A percentile compares a stretch with the other conserved stretches of the same genome.
Conservation (phyloP, 2,888 invertebrate species). For the Drosophila neotestacea region DNA sequence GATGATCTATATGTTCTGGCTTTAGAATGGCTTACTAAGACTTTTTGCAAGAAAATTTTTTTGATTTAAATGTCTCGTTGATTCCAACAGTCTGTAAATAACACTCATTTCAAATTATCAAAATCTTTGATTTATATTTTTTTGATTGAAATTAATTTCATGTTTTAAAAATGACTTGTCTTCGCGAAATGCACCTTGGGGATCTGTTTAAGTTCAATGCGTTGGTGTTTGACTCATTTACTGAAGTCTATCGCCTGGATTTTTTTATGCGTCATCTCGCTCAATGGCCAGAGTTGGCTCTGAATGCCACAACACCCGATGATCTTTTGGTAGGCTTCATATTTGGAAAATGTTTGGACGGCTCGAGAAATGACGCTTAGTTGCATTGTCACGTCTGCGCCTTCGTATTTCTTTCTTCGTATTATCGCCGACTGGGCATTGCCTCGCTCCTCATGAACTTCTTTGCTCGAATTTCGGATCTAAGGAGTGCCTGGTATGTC, state of each 20-base stretch:
- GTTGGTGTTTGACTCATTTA: conserved; percentile 57
- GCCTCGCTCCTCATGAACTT: conserved; percentile 57
- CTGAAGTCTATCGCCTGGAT: conserved; percentile 55
- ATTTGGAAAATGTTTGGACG: conserved; percentile 48
- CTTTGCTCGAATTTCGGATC: conserved; percentile 27
- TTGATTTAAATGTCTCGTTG: not conserved
- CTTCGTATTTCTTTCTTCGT: conserved; percentile 25
- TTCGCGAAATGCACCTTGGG: conserved; percentile 57
- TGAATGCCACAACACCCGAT: conserved; percentile 42
- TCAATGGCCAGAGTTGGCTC: conserved; percentile 56
- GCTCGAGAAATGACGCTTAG: not conserved
- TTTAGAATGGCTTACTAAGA: conserved; percentile 5
- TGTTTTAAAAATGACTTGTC: conserved; percentile 38
- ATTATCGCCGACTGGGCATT: conserved; percentile 63
- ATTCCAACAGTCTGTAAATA: conserved; percentile 2
- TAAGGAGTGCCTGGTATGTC: conserved; percentile 44
- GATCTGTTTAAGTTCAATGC: conserved; percentile 69
- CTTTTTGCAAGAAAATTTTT: not conserved
- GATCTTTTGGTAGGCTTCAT: conserved; percentile 52
- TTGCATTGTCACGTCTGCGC: conserved; percentile 58
- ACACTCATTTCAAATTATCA: conserved; percentile 7
- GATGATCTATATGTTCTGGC: not conserved
- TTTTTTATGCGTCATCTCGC: conserved; percentile 59
- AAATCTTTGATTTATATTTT: conserved; percentile 35
- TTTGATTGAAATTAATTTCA: not conserved